Evolutionary conservation across 2,888 invertebrate species (phyloP).

Genomic region (Microctonus aethiopoides): DNA sequence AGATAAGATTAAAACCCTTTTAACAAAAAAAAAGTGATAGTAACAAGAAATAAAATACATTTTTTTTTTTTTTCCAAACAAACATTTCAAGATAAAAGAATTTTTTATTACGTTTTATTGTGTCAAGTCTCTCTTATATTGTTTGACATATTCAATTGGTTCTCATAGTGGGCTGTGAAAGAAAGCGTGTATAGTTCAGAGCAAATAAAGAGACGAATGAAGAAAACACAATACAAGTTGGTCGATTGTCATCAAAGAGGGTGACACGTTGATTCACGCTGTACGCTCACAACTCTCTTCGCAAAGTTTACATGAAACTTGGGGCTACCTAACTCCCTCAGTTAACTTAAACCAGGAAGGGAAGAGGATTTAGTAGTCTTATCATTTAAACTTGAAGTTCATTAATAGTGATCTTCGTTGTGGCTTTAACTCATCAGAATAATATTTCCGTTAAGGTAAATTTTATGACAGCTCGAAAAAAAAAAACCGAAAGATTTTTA

Average conservation of each 20-base stretch:
- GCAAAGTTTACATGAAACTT: slow-evolving; percentile 17
- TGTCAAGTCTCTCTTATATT: neutral
- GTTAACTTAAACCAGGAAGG: slow-evolving; percentile 20
- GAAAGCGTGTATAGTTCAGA: neutral
- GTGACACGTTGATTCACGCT: neutral
- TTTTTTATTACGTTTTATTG: no score
- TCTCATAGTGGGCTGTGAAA: neutral
- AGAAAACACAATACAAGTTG: neutral
- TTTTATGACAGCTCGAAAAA: no score
- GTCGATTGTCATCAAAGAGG: neutral
- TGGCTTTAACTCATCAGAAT: slow-evolving; percentile 5
- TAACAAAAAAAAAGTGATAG: no score
- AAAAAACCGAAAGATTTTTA: neutral
- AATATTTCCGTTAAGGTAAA: neutral
- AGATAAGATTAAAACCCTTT: no score
- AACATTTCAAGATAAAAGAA: no score
- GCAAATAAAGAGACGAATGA: neutral
- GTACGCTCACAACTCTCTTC: neutral
- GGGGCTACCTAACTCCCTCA: neutral
- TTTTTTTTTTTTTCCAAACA: no score
- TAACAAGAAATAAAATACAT: no score
- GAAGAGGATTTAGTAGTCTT: slow-evolving; percentile 43
- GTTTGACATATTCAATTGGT: neutral
- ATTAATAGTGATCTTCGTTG: slow-evolving; percentile 37
- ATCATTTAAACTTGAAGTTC: slow-evolving; percentile 49